Percentiles rank a stretch among this genome's conserved stretches.
These are phyloP conservation scores for Microchirus variegatus DNA, from an alignment of 2,797 vertebrate genomes.

Conservation along the genomic window DNA sequence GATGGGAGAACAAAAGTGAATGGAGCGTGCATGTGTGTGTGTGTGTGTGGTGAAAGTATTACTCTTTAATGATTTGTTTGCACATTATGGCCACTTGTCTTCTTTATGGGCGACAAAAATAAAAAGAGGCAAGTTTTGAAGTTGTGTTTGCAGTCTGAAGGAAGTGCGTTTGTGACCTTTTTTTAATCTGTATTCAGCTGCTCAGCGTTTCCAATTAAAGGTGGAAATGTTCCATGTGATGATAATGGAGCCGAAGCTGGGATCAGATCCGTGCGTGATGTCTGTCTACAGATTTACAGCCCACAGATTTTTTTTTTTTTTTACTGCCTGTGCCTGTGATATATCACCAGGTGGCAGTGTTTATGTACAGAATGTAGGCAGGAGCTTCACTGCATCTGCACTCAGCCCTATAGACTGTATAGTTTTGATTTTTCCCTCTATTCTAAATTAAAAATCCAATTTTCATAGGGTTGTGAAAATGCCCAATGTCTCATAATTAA, in stretches of 20 bases:
- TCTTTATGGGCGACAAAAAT: no score
- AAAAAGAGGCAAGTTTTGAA: no score
- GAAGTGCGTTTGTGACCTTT: slow-evolving; percentile 50
- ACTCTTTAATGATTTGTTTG: no score
- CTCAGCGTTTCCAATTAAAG: slow-evolving; percentile 60
- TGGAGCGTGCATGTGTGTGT: slow-evolving; percentile 27
- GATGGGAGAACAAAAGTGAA: slow-evolving; percentile 70
- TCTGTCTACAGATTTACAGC: slow-evolving; percentile 31
- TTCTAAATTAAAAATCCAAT: slow-evolving; percentile 66
- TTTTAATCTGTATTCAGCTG: slow-evolving; percentile 60
- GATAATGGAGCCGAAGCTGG: slow-evolving; percentile 25
- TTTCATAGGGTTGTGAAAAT: slow-evolving; percentile 63
- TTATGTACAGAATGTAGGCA: slow-evolving; percentile 68
- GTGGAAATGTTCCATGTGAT: slow-evolving; percentile 51
- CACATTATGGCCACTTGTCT: no score
- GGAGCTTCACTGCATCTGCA: slow-evolving; percentile 38
- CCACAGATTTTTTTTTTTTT: not conserved
- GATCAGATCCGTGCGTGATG: slow-evolving; percentile 16
- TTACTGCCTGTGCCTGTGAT: slow-evolving; percentile 37
- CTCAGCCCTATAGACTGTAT: slow-evolving; percentile 14
- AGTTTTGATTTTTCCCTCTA: slow-evolving; percentile 35
- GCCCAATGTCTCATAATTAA: slow-evolving; percentile 81
- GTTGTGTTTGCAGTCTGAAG: no score
- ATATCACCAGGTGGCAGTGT: slow-evolving; percentile 84
- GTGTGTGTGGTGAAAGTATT: not conserved